Conservation (phyloP, 2,888 invertebrate species). For the Tetragonula carbonaria region DNA sequence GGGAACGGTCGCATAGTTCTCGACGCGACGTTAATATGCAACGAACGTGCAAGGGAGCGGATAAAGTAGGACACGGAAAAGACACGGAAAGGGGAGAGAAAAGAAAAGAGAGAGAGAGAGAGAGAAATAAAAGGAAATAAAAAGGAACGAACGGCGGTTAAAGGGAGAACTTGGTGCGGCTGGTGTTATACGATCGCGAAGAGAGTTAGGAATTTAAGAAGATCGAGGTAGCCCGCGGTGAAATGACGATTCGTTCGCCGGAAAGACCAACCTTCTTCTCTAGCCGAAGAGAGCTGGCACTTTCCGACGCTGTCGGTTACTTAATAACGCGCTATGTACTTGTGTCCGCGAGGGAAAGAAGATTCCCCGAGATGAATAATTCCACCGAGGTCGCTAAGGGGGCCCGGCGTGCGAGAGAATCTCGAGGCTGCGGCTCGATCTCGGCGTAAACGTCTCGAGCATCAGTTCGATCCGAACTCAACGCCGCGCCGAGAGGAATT, state of each 20-base stretch:
- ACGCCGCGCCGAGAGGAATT: constrained; percentile 66
- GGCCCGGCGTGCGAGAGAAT: neutral
- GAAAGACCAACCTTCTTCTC: too few species aligned
- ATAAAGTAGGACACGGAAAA: neutral
- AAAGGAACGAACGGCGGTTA: too few species aligned
- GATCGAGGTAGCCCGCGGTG: constrained; percentile 16
- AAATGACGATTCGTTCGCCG: constrained; percentile 29
- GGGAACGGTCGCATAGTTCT: constrained; percentile 19
- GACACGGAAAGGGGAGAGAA: neutral
- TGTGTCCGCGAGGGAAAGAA: neutral
- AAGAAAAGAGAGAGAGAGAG: neutral
- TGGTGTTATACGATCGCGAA: constrained; percentile 4
- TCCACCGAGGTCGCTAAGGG: neutral
- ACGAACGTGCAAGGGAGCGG: constrained; percentile 8
- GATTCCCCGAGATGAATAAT: constrained; percentile 28
- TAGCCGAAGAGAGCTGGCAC: neutral
- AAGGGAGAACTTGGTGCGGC: neutral
- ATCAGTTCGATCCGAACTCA: constrained; percentile 51
- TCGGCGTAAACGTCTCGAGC: constrained; percentile 22
- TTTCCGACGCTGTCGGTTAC: neutral
- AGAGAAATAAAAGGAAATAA: neutral
- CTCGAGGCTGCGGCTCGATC: neutral
- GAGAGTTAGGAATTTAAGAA: constrained; percentile 42
- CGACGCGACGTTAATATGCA: constrained; percentile 35
- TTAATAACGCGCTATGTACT: constrained; percentile 23